Base-by-base conservation (phyloP, 1,140 invertebrate species). In the Drosophila pachea region DNA sequence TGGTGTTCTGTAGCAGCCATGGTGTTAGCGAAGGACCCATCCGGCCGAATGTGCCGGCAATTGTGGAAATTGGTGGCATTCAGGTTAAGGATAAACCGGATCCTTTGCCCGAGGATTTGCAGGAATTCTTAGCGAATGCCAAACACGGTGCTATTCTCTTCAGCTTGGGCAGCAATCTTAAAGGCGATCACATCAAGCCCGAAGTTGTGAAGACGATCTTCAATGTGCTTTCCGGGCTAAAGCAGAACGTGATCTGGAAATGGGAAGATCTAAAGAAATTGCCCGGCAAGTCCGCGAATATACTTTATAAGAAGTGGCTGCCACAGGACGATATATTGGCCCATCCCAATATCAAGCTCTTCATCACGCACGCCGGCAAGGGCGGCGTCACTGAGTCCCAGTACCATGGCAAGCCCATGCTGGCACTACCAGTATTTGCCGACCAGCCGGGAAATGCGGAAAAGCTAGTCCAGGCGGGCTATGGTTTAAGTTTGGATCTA, bases 301-400 rank as follows among this genome's bases (percentile, higher is more conserved):
- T 95, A 0, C 89, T 92, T 42, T 88, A 93, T 2, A 90, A 89
- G 43, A 92, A 92, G 54, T 95, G 94, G 94, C 66, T 94, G 12
- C 94, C 94, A 0, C 94, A 95, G 78, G 92, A 92, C 66, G 94
- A 94, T 69, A 90, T 95, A 72, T 84, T 89, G 7, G 94, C 91
- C 40, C 94, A 95, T 90, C 91, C 91, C 4, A 95, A 94, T 59
- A 86, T 94, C 2, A 92, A 92, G 76, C 90, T 91, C 0, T 94
- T 96, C 74, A 93, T 96, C 14, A 94, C 93, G 0, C 94, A 95
- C 76, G 94, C 93, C 12, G 95, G 95, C 16, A 88, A 93, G 40
- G 91, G 94, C 42, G 94, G 94, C 42, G 90, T 93, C 8, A 91
- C 93, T 55, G 95, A 96, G 89, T 92, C 94, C 1, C 87, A 94